Evolutionary conservation across 2,888 invertebrate species (phyloP), one percentile per base, ranked within the genome.

Genomic region (Heliconius aoede): DNA sequence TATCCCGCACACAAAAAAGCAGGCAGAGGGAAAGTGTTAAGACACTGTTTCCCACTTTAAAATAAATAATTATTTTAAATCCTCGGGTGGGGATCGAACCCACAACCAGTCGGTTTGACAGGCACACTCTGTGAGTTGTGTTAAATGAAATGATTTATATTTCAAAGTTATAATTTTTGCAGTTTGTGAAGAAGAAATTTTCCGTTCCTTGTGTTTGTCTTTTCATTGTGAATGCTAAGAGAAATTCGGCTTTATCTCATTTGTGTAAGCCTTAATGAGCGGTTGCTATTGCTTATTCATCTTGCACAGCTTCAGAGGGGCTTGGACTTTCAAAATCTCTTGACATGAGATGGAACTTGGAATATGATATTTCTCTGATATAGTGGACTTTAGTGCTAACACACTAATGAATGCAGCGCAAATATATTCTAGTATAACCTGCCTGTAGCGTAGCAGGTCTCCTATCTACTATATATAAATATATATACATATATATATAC

Each of bases 131-230:
- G n/a, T n/a, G n/a, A n/a, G n/a, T n/a, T n/a, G n/a, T n/a, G 67
- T 74, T 68, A 40, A 67, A 55, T 61, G 18, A 74, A 74, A 58
- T 71, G 58, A 74, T 68, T 74, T 68, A 68, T 30, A 60, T 46
- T 74, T 18, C 30, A 74, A 60, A 74, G 46, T 65, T 67, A 76
- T 64, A 28, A n/a, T 24, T 72, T 32, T 65, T 65, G 36, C 40
- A 62, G 40, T 46, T 75, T 32, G 65, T 69, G 11, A 15, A 36
- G 51, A 67, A 55, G 62, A 64, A 73, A 32, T 30, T 75, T 72
- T 74, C 36, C 32, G 58, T 75, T 73, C 71, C 36, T 73, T 60
- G 73, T 78, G 60, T 76, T 78, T 78, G 72, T 76, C 73, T 76
- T 73, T 73, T 78, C 76, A 73, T 65, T 69, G 73, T 68, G 46